These are phyloP conservation scores for Callospermophilus lateralis DNA, from an alignment of 2,113 vertebrate species.

Conservation along the genomic window DNA sequence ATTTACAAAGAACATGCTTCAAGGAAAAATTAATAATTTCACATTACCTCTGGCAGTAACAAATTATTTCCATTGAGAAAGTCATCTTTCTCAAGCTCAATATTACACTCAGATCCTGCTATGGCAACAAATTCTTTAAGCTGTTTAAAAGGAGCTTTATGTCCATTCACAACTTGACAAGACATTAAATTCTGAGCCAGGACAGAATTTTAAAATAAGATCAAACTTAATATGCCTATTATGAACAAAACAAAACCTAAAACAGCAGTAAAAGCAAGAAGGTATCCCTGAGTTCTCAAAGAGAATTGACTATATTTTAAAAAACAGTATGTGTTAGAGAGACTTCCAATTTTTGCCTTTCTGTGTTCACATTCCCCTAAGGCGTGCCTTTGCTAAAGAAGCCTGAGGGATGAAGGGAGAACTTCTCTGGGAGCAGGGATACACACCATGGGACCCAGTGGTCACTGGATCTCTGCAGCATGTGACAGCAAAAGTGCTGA, in stretches of 20 bases:
- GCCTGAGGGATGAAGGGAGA: not conserved
- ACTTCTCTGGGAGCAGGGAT: not conserved
- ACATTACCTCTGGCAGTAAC: constrained; percentile 53
- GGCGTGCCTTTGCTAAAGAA: not conserved
- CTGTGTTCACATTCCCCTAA: not conserved
- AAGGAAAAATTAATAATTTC: constrained; percentile 67
- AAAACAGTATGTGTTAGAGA: not conserved
- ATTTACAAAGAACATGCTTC: constrained; percentile 55
- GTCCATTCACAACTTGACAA: constrained; percentile 29
- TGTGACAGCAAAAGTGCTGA: not conserved
- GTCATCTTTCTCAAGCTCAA: constrained; percentile 41
- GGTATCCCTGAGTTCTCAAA: not conserved
- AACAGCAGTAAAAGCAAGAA: constrained; percentile 8
- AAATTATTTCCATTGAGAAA: constrained; percentile 72
- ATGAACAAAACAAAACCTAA: constrained; percentile 17
- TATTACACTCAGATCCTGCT: constrained; percentile 46
- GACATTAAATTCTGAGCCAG: constrained; percentile 26
- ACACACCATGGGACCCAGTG: rapidly evolving
- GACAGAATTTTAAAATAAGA: constrained; percentile 47
- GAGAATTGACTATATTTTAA: not conserved
- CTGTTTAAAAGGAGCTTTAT: not conserved
- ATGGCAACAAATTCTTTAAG: constrained; percentile 46
- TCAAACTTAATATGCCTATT: not conserved
- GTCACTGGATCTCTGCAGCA: not conserved
- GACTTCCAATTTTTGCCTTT: not conserved